Base-by-base conservation (phyloP, 1,140 invertebrate genomes). In the Halesus radiatus region DNA sequence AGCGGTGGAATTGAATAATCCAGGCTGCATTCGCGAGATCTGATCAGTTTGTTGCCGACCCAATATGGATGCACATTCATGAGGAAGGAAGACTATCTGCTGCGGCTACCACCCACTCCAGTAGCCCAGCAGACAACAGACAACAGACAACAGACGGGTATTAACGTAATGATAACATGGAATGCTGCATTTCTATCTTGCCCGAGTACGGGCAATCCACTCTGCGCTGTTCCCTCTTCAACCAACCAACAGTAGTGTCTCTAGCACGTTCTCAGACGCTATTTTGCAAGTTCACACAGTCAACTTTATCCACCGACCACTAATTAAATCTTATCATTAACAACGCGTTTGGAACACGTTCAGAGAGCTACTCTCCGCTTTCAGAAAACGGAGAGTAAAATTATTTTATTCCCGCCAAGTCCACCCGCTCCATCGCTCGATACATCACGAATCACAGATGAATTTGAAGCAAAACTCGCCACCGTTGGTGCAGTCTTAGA, bases 161-260 rank as follows among this genome's bases (percentile, higher is more conserved):
- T 45, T 45, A 45, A 37, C 26, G 68, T 75, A 58, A 58, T 23
- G 37, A 68, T 75, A 80, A 80, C 60, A 80, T 80, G 78, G 78
- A 80, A 80, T 80, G 78, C 78, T 80, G 78, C 60, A 80, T 80
- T 74, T 74, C 56, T 32, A 66, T 29, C 54, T 53, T 13, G 77
- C 56, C 54, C 73, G 0, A n/a, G 22, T 20, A 18, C n/a, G 56
- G 37, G 52, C 58, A 45, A 10, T 45, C 37, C 37, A n/a, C n/a
- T 4, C n/a, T 22, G 18, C 54, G 45, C 73, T 75, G 73, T 26
- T 20, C 53, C n/a, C 73, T 56, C 45, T 23, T 22, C 5, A 58
- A 20, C 50, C 37, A 60, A 32, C 16, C 18, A 29, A 62, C 18
- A 50, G 4, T 52, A 52, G 68, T 52, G 64, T 72, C 45, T 72